Base-by-base conservation (phyloP, 2,113 vertebrate genomes). In the Lycocorax pyrrhopterus region DNA sequence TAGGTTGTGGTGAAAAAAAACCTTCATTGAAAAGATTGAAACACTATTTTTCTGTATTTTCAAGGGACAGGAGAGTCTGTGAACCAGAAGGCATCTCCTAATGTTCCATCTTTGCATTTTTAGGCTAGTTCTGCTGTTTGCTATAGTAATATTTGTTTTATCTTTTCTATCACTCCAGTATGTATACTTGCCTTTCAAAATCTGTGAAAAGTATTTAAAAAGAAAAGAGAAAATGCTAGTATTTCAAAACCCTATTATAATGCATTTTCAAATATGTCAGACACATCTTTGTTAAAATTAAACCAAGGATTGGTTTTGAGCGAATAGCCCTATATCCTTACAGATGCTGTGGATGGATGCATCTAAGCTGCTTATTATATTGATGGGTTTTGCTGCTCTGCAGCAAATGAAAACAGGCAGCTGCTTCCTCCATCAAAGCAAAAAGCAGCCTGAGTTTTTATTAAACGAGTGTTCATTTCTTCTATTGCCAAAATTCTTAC, bases 291-390 rank as follows among this genome's bases (percentile, higher is more conserved):
- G 98, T 98, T 98, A 98, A 98, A 98, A 98, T 98, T 98, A 98
- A 98, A 98, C 98, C 98, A 98, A 97, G 98, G 98, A 98, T 98
- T 98, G 98, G 98, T 98, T 98, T 98, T 98, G 98, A 98, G 98
- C 98, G 98, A 98, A 98, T 98, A 98, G 98, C 98, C 98, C 98
- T 98, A 98, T 98, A 98, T 98, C 98, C 98, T 98, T 98, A 98
- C 98, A 98, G 98, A 98, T 98, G 98, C 99, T 98, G 98, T 99
- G 98, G 99, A 99, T 99, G 98, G 98, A 98, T 98, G 98, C 98
- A 98, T 98, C 98, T 99, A 99, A 99, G 99, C 99, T 98, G 99
- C 99, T 99, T 99, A 99, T 99, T 99, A 99, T 99, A 99, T 99
- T 98, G 99, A 99, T 99, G 98, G 98, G 98, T 98, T 98, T 98